Percentiles rank a stretch among this genome's conserved stretches.
phyloP scores from a whole-genome alignment of 2,888 invertebrate genomes.

The Dryococelus australis region DNA sequence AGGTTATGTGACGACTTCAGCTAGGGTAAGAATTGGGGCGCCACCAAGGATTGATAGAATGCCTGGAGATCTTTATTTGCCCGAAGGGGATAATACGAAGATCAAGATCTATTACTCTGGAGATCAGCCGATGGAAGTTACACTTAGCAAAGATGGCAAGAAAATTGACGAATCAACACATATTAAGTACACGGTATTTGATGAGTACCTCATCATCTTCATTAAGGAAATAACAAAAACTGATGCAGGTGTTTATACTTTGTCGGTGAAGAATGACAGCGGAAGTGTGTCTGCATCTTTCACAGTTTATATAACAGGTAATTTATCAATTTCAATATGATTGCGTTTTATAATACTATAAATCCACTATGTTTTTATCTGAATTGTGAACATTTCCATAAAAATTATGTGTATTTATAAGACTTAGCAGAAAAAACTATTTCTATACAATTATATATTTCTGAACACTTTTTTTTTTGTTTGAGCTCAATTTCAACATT shows the following conservation, averaged over 20 bases:
- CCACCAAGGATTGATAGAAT: constrained; percentile 92
- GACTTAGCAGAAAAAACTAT: too few relatives aligned
- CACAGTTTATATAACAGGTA: constrained; percentile 84
- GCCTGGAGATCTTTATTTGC: constrained; percentile 87
- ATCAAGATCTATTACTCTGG: constrained; percentile 97
- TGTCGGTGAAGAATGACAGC: constrained; percentile 90
- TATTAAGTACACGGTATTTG: constrained; percentile 91
- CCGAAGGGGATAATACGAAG: constrained; percentile 96
- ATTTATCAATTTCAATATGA: not conserved
- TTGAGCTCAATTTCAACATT: too few relatives aligned
- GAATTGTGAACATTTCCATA: too few relatives aligned
- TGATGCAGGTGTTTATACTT: constrained; percentile 89
- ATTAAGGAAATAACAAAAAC: constrained; percentile 90
- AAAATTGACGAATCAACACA: constrained; percentile 78
- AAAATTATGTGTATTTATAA: too few relatives aligned
- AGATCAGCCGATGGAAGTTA: constrained; percentile 93
- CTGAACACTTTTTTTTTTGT: too few relatives aligned
- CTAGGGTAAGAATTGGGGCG: constrained; percentile 89
- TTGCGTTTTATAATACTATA: too few relatives aligned
- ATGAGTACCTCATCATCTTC: constrained; percentile 95
- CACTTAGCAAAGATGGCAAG: constrained; percentile 82
- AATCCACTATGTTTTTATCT: too few relatives aligned
- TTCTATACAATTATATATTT: too few relatives aligned
- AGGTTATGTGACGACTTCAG: constrained; percentile 88
- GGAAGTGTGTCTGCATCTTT: constrained; percentile 86